phyloP scores from a whole-genome alignment of 2,797 vertebrate genomes.

The Hippoglossus hippoglossus region DNA sequence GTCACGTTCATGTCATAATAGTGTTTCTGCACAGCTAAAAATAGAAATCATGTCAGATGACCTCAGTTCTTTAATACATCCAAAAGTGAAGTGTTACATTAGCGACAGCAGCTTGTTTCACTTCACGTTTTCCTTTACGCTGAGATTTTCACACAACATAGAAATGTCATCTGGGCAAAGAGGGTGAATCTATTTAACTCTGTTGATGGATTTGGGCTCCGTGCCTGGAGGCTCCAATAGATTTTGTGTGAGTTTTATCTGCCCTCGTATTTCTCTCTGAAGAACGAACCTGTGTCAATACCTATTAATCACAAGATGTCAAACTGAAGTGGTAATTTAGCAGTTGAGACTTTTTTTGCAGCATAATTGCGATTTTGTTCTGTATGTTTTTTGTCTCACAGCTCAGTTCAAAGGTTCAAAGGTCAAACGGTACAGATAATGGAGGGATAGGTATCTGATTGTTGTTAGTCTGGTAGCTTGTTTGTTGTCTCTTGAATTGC shows the following conservation, averaged over 20 bases:
- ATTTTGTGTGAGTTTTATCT: slow-evolving; percentile 16
- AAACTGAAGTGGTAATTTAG: no score
- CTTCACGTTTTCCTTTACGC: background rate
- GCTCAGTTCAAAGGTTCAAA: no score
- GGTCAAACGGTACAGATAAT: no score
- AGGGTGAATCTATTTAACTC: slow-evolving; percentile 14
- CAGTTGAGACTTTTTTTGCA: background rate
- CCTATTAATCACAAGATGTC: no score
- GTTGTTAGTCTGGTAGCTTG: no score
- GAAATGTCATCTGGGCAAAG: slow-evolving; percentile 3
- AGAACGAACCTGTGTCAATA: background rate
- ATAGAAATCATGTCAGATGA: background rate
- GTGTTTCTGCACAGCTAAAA: no score
- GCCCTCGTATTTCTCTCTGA: background rate
- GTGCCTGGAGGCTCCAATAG: slow-evolving; percentile 9
- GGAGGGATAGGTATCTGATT: no score
- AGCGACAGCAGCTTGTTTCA: no score
- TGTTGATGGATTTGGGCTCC: background rate
- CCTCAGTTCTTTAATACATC: background rate
- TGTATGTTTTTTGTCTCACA: no score
- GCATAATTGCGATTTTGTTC: no score
- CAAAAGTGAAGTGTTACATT: background rate
- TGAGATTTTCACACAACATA: background rate
- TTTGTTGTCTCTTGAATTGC: no score
- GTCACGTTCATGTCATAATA: background rate